Evolutionary conservation across 2,888 invertebrate genomes (phyloP).

Genomic region (Drosophila mettleri): DNA sequence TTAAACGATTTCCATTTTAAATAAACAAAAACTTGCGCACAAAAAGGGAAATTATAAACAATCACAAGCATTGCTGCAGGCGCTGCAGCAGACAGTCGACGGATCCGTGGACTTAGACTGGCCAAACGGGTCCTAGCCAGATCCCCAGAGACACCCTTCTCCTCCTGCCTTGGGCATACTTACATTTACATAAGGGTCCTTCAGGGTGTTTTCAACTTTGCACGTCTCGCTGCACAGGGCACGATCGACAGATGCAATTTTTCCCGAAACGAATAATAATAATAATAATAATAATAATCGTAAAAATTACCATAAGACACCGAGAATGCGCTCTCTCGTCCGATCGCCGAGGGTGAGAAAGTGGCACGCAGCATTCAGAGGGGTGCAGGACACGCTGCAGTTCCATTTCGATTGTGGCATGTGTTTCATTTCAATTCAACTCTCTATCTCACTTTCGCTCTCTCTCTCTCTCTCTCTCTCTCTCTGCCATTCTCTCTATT

Average conservation of each 20-base stretch:
- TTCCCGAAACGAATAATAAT: constrained; percentile 61
- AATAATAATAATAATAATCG: constrained; percentile 71
- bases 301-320: constrained; percentile 79
- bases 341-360: constrained; percentile 18
- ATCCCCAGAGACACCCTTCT: neutral
- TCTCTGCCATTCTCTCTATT: neutral
- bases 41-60: constrained; percentile 27
- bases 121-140: constrained; percentile 6
- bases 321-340: neutral
- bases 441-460: constrained; percentile 6
- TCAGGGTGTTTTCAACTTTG: constrained; percentile 70
- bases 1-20: constrained; percentile 34
- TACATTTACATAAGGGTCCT: constrained; percentile 48
- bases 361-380: constrained; percentile 9
- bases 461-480: neutral
- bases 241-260: constrained; percentile 70
- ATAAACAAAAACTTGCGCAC: constrained; percentile 35
- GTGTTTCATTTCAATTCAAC: constrained; percentile 48
- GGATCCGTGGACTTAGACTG: constrained; percentile 18
- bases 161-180: constrained; percentile 6
- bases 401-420: constrained; percentile 72
- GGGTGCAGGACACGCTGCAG: constrained; percentile 29
- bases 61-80: constrained; percentile 26
- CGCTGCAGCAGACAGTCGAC: constrained; percentile 24
- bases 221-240: constrained; percentile 69